These are phyloP conservation scores for Sphyrna mokarran DNA, from an alignment of 2,113 vertebrate species.

Conservation along the genomic window DNA sequence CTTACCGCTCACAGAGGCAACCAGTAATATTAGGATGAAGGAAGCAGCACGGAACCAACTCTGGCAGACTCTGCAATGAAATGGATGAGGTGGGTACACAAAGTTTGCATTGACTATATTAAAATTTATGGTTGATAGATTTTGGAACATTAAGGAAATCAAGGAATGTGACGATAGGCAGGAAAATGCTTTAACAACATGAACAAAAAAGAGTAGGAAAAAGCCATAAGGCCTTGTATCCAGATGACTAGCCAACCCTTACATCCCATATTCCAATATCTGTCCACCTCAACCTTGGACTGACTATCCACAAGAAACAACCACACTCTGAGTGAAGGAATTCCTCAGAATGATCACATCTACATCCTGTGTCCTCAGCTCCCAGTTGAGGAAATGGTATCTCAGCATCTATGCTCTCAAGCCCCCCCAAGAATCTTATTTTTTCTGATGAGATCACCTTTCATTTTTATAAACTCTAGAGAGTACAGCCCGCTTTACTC, in stretches of 20 bases:
- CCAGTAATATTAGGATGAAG: no score
- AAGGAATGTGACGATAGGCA: background rate
- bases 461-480: no score
- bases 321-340: background rate
- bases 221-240: background rate
- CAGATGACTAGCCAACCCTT: background rate
- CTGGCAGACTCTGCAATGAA: background rate
- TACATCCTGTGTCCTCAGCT: background rate
- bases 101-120: background rate
- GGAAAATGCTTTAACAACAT: background rate
- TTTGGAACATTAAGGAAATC: background rate
- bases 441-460: no score
- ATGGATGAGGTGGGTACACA: background rate
- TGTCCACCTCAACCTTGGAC: background rate
- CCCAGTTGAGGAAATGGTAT: background rate
- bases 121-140: background rate
- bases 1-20: background rate
- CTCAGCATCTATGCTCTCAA: background rate
- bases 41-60: background rate
- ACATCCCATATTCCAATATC: background rate
- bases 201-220: background rate
- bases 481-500: no score
- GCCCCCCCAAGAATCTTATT: no score
- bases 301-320: no score
- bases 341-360: background rate